These are phyloP conservation scores for Tetraodon nigroviridis DNA, from an alignment of 2,113 vertebrate genomes.

Conservation along the genomic window DNA sequence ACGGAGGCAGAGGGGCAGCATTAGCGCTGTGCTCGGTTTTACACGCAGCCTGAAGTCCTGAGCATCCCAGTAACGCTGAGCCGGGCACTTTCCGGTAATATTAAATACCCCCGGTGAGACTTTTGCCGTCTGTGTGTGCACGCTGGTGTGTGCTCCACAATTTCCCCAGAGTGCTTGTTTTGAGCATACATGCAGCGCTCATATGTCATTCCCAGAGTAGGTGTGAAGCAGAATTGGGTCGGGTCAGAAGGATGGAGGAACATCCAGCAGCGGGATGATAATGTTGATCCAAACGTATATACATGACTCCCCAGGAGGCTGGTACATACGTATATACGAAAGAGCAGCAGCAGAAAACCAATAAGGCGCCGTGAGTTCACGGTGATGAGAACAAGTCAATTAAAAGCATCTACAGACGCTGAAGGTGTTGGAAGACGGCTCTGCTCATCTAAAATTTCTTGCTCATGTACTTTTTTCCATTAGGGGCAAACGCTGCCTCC, in stretches of 20 bases:
- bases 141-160: neutral
- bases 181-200: conserved; percentile 27
- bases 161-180: neutral
- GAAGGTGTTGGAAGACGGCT: conserved; percentile 39
- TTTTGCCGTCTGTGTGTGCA: conserved; percentile 12
- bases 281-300: conserved; percentile 32
- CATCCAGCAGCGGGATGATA: conserved; percentile 17
- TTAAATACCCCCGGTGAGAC: conserved; percentile 52
- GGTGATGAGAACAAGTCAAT: conserved; percentile 41
- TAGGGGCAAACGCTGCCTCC: conserved; percentile 27
- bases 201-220: conserved; percentile 34
- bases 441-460: conserved; percentile 56
- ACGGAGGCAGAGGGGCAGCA: conserved; percentile 30
- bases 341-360: conserved; percentile 49
- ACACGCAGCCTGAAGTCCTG: conserved; percentile 51
- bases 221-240: conserved; percentile 40
- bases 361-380: conserved; percentile 42
- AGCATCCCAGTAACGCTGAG: conserved; percentile 55
- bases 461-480: conserved; percentile 34
- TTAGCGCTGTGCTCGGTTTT: conserved; percentile 15
- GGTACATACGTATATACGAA: no score
- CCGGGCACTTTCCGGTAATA: conserved; percentile 43
- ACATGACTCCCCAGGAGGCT: conserved; percentile 42
- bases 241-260: conserved; percentile 35
- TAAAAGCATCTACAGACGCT: conserved; percentile 23